Evolutionary conservation across 2,888 invertebrate genomes (phyloP), one percentile per base, ranked within the genome.

Genomic region (Nezara viridula): DNA sequence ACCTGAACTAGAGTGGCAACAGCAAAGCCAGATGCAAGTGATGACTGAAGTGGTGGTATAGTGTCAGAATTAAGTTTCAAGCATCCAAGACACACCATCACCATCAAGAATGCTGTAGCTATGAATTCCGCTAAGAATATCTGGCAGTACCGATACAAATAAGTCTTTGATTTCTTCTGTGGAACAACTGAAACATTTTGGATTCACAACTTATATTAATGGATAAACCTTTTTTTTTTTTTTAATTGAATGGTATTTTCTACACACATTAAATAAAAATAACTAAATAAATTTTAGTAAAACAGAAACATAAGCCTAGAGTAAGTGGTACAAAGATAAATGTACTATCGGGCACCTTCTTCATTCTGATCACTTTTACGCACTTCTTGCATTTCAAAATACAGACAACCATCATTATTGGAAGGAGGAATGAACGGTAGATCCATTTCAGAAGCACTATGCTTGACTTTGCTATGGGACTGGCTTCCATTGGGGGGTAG

Each of bases 1-100:
- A 88, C 88, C 88, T 66, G 66, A 19, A 88, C 66, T 27, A 88
- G 88, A n/a, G 88, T 73, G 7, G 88, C 88, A 37, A 88, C 73
- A n/a, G 88, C 88, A 32, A 88, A 88, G n/a, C 88, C 88, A 66
- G 47, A 47, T 5, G 88, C 49, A 27, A 88, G 9, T n/a, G 49
- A 21, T 27, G 88, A 88, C 37, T 88, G 88, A 32, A 88, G 40
- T 21, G 88, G 73, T 40, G 73, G 19, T n/a, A 88, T 19, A 1
- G 55, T 0, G 9, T 86, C 60, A 16, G 21, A 3, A 37, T 12
- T 14, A 7, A 60, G 27, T 19, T 27, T 47, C 47, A 47, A 60
- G 47, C 88, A 88, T 47, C 88, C 88, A 4, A 49, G 14, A 47
- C 88, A 88, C 37, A 88, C 88, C 73, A 73, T 73, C n/a, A 88